Percentiles rank a stretch among this genome's conserved stretches.
phyloP scores from a whole-genome alignment of 2,113 vertebrate genomes.

The Ochotona princeps region DNA sequence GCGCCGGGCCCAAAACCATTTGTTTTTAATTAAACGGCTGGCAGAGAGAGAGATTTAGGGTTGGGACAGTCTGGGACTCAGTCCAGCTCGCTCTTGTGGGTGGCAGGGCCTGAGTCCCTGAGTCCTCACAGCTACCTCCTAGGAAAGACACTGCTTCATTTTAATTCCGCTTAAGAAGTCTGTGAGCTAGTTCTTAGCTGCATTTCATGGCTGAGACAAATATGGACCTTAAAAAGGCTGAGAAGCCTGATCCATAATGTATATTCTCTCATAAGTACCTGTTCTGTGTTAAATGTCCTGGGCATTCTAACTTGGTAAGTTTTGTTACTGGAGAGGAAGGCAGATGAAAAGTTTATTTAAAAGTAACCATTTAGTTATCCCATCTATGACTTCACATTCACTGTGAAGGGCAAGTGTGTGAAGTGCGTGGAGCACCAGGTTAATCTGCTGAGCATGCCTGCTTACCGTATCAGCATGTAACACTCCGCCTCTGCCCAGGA shows the following conservation, averaged over 20 bases:
- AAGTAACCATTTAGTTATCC: not conserved
- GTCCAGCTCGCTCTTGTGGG: too few relatives aligned
- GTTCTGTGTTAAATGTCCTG: not conserved
- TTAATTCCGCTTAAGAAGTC: not conserved
- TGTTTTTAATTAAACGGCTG: too few relatives aligned
- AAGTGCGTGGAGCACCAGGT: too few relatives aligned
- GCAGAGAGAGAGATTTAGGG: too few relatives aligned
- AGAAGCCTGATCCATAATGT: not conserved
- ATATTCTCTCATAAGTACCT: not conserved
- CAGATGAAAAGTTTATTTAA: conserved; percentile 35
- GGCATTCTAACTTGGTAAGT: not conserved
- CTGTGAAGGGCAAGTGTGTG: not conserved
- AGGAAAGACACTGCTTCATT: not conserved
- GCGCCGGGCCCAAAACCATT: too few relatives aligned
- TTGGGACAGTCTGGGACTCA: too few relatives aligned
- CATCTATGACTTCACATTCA: not conserved
- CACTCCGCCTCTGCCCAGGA: too few relatives aligned
- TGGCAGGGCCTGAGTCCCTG: too few relatives aligned
- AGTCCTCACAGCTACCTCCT: too few relatives aligned
- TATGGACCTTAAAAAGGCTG: not conserved
- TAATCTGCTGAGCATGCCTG: too few relatives aligned
- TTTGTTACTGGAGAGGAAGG: conserved; percentile 25
- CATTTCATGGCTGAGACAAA: conserved; percentile 37
- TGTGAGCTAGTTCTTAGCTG: conserved; percentile 35
- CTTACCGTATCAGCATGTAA: too few relatives aligned